phyloP scores from a whole-genome alignment of 2,888 invertebrate species.

The Drosophila histrio region DNA sequence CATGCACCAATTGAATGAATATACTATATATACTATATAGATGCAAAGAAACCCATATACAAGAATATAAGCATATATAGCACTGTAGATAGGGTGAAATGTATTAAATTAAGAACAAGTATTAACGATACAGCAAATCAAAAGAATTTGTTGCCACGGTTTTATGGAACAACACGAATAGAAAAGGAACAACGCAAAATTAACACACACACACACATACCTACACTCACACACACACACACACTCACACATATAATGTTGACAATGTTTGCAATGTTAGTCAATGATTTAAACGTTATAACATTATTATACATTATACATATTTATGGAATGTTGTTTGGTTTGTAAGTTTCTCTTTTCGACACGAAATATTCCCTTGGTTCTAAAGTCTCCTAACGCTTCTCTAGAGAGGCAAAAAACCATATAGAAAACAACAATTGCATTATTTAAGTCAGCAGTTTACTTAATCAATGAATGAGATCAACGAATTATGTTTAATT shows the following conservation, averaged over 20 bases:
- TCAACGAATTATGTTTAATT: slow-evolving; percentile 63
- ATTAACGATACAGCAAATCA: slow-evolving; percentile 32
- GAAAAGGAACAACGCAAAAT: slow-evolving; percentile 56
- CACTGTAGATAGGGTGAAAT: slow-evolving; percentile 77
- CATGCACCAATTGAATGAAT: slow-evolving; percentile 72
- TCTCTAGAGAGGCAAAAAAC: not conserved
- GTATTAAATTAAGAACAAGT: slow-evolving; percentile 60
- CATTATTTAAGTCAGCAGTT: slow-evolving; percentile 5
- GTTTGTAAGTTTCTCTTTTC: slow-evolving; percentile 43
- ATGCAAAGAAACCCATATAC: slow-evolving; percentile 28
- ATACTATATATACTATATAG: slow-evolving; percentile 32
- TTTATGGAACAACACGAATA: slow-evolving; percentile 67
- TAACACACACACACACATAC: not conserved
- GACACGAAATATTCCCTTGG: not conserved
- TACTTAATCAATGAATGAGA: slow-evolving; percentile 23
- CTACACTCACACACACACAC: slow-evolving; percentile 1
- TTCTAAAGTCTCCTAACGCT: not conserved
- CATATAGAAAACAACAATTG: not conserved
- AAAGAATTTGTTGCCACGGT: slow-evolving; percentile 56
- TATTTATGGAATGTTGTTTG: slow-evolving; percentile 43
- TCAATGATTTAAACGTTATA: slow-evolving; percentile 30
- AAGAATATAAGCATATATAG: slow-evolving; percentile 48
- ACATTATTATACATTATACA: not conserved
- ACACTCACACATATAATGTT: slow-evolving; percentile 8
- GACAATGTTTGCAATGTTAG: slow-evolving; percentile 15